Percentiles rank a stretch among this genome's conserved stretches.
Evolutionary conservation across 2,797 vertebrate genomes (phyloP).

Genomic region (Cyclopterus lumpus): DNA sequence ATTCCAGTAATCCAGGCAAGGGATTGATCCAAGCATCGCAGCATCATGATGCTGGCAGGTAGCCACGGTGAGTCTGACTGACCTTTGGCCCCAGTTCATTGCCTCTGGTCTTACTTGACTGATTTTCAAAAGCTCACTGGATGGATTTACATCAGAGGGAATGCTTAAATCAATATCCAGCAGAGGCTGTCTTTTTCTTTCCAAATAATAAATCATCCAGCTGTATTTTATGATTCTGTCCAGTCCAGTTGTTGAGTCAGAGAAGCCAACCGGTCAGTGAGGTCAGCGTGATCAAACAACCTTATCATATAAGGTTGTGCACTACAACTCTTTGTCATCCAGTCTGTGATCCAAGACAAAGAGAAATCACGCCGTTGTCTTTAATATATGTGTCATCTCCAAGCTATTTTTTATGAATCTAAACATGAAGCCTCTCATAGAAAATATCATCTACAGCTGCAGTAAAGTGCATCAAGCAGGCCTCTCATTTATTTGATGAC

Average conservation of each 20-base stretch:
- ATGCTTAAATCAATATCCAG: slow-evolving; percentile 55
- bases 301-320: slow-evolving; percentile 3
- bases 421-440: neutral
- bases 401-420: neutral
- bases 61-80: slow-evolving; percentile 33
- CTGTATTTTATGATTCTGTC: slow-evolving; percentile 6
- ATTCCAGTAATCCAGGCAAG: slow-evolving; percentile 55
- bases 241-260: slow-evolving; percentile 9
- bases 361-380: neutral
- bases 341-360: neutral
- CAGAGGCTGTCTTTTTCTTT: slow-evolving; percentile 20
- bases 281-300: neutral
- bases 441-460: neutral
- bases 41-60: slow-evolving; percentile 33
- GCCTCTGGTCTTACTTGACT: slow-evolving; percentile 48
- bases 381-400: neutral
- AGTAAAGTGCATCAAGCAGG: neutral
- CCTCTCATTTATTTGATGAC: neutral
- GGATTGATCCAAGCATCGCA: slow-evolving; percentile 59
- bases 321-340: neutral
- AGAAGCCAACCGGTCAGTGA: neutral
- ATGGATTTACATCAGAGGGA: slow-evolving; percentile 44
- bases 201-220: slow-evolving; percentile 23
- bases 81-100: slow-evolving; percentile 56
- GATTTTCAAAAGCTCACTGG: slow-evolving; percentile 46